A percentile compares a stretch with the other conserved stretches of the same genome.
Evolutionary conservation across 2,113 vertebrate genomes (phyloP).

Genomic region (Prochilodus magdalenae): DNA sequence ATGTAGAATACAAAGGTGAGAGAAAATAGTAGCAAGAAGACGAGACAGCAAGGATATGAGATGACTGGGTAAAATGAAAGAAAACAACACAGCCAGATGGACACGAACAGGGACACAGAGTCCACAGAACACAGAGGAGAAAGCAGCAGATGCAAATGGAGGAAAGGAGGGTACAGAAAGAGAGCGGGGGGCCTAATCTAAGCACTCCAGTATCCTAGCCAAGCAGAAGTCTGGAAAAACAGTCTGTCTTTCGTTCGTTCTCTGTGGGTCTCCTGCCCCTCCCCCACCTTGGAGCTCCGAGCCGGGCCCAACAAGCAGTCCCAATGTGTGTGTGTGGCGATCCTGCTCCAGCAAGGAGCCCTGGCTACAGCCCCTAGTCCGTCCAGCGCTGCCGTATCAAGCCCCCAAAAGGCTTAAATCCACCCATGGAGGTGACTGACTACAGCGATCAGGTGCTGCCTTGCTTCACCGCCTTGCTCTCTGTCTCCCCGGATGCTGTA

Average conservation of each 20-base stretch:
- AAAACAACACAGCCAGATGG: conserved; percentile 38
- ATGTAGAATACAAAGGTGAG: conserved; percentile 31
- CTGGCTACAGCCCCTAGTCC: conserved; percentile 46
- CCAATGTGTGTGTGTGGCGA: conserved; percentile 64
- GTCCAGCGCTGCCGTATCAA: conserved; percentile 43
- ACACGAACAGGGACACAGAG: conserved; percentile 42
- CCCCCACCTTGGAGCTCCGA: conserved; percentile 75
- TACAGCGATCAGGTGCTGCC: conserved; percentile 30
- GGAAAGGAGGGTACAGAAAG: conserved; percentile 54
- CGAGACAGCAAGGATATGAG: conserved; percentile 17
- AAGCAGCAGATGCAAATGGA: conserved; percentile 52
- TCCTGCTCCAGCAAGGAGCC: conserved; percentile 50
- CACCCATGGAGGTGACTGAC: conserved; percentile 44
- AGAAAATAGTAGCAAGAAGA: conserved; percentile 48
- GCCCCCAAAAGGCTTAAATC: conserved; percentile 48
- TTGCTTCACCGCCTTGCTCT: conserved; percentile 65
- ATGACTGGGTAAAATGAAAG: conserved; percentile 22
- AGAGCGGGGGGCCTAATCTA: conserved; percentile 57
- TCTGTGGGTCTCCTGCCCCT: conserved; percentile 74
- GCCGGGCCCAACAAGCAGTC: conserved; percentile 72
- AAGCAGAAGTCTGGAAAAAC: conserved; percentile 72
- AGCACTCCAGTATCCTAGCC: conserved; percentile 65
- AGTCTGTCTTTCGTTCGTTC: conserved; percentile 65
- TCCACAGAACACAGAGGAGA: conserved; percentile 42
- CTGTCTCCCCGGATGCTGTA: conserved; percentile 78